A percentile compares a stretch with the other conserved stretches of the same genome.
Conservation (phyloP, 2,888 invertebrate genomes). For the Liodrosophila aerea region DNA sequence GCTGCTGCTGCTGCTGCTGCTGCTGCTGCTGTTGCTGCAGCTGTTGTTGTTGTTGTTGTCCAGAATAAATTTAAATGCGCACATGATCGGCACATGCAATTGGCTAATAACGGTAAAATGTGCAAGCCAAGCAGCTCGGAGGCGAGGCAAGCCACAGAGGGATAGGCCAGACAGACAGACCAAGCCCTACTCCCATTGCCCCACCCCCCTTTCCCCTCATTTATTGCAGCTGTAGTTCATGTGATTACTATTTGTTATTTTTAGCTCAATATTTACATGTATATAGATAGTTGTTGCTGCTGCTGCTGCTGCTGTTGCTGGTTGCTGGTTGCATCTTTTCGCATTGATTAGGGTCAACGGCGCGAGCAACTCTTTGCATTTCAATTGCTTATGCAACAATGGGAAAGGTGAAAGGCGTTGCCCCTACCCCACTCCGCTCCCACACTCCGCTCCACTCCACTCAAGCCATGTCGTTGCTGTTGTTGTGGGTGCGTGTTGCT, state of each 20-base stretch:
- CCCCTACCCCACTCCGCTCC: slow-evolving; percentile 3
- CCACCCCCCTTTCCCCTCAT: not conserved
- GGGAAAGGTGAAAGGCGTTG: slow-evolving; percentile 68
- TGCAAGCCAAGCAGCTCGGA: slow-evolving; percentile 26
- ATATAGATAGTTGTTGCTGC: slow-evolving; percentile 14
- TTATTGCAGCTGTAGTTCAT: too few species aligned
- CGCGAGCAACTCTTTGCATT: slow-evolving; percentile 52
- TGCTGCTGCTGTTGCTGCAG: too few species aligned
- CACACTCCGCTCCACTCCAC: not conserved
- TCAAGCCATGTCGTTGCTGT: slow-evolving; percentile 14
- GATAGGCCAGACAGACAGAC: slow-evolving; percentile 25
- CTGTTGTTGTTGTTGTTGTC: slow-evolving; percentile 21
- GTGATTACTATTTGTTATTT: slow-evolving; percentile 20
- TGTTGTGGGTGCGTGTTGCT: slow-evolving; percentile 49
- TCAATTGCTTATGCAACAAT: slow-evolving; percentile 63
- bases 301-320: slow-evolving; percentile 23
- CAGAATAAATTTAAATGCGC: slow-evolving; percentile 71
- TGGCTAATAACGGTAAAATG: slow-evolving; percentile 71
- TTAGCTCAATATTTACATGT: slow-evolving; percentile 19
- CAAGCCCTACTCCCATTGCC: not conserved
- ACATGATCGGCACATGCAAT: slow-evolving; percentile 56
- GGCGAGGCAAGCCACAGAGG: slow-evolving; percentile 24
- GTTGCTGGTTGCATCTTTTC: slow-evolving; percentile 48
- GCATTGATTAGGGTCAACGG: slow-evolving; percentile 61
- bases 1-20: not conserved